These are phyloP conservation scores for Bothrops jararaca DNA, from an alignment of 2,113 vertebrate genomes.

Conservation along the genomic window DNA sequence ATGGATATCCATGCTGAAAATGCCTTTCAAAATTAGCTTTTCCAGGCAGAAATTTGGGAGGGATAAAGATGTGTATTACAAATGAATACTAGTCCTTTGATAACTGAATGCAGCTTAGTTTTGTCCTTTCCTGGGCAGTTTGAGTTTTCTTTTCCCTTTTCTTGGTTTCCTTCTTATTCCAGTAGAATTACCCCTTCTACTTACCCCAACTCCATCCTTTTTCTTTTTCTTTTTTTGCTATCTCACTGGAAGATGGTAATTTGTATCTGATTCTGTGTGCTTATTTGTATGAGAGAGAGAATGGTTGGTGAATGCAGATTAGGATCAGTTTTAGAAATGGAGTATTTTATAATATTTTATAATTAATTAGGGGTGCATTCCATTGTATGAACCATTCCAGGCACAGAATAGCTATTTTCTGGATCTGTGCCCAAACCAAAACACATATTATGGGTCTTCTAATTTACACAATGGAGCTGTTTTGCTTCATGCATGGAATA, in stretches of 20 bases:
- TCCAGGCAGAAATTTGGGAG: neutral
- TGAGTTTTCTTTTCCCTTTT: no score
- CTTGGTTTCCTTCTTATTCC: no score
- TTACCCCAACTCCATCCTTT: no score
- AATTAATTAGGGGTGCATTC: neutral
- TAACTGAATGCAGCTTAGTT: neutral
- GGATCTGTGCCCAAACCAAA: neutral
- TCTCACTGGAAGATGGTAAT: no score
- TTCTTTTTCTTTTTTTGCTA: no score
- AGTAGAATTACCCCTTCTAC: no score
- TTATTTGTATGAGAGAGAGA: no score
- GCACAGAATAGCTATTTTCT: neutral
- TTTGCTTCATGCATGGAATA: neutral
- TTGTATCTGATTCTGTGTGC: no score
- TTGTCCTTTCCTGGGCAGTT: neutral
- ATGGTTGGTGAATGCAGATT: neutral
- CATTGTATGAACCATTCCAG: neutral
- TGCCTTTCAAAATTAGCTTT: neutral
- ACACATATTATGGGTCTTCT: neutral
- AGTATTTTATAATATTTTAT: neutral
- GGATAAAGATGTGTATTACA: neutral
- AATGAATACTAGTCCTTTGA: neutral
- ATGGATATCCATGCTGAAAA: neutral
- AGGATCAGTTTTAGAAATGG: neutral
- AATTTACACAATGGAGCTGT: neutral